phyloP scores from a whole-genome alignment of 2,113 vertebrate species.

The Heliornis fulica region DNA sequence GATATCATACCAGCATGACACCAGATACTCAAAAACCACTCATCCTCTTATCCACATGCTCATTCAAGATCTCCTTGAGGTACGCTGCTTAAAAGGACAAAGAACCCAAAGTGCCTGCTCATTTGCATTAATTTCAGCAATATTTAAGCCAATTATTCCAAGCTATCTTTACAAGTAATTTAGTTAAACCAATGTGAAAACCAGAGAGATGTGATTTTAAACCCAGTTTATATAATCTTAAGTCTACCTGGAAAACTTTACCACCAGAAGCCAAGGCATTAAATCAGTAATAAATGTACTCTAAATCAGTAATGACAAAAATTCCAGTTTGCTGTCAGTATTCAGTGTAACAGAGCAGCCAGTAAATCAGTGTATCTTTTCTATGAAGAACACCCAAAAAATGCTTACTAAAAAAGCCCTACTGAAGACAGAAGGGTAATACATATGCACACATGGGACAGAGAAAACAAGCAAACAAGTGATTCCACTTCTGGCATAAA shows the following conservation, averaged over 20 bases:
- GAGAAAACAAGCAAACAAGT: too few relatives aligned
- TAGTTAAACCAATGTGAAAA: neutral
- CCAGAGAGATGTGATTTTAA: neutral
- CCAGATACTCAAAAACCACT: neutral
- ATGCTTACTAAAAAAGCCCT: neutral
- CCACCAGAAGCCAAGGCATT: neutral
- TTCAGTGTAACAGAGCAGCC: neutral
- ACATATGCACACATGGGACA: neutral
- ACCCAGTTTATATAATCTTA: neutral
- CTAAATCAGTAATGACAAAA: neutral
- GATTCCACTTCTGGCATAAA: neutral
- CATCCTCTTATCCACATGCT: neutral
- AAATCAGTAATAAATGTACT: neutral
- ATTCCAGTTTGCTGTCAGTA: neutral
- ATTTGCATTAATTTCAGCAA: neutral
- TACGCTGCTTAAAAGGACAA: neutral
- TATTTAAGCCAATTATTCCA: neutral
- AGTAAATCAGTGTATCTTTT: neutral
- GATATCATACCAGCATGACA: neutral
- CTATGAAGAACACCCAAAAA: neutral
- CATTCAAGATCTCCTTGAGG: neutral
- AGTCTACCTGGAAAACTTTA: neutral
- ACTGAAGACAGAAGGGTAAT: neutral
- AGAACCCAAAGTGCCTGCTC: neutral
- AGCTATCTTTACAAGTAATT: neutral